phyloP scores from a whole-genome alignment of 2,797 vertebrate species.

The Coregonus suidteri region DNA sequence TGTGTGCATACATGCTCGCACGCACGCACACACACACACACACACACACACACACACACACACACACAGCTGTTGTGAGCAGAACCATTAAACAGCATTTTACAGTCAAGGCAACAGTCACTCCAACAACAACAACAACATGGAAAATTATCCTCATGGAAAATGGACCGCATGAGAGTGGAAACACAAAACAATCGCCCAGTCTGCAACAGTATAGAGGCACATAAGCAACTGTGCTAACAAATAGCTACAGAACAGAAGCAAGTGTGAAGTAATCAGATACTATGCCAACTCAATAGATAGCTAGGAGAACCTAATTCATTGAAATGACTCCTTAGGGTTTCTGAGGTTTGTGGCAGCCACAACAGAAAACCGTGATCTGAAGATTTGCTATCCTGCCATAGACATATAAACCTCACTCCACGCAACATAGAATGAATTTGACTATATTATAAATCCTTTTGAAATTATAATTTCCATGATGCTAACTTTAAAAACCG shows the following conservation, averaged over 20 bases:
- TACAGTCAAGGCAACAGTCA: slow-evolving; percentile 24
- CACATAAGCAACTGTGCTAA: slow-evolving; percentile 30
- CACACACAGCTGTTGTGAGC: slow-evolving; percentile 42
- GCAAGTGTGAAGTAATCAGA: too few relatives aligned
- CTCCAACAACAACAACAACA: slow-evolving; percentile 40
- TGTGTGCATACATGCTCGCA: neutral
- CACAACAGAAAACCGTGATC: too few relatives aligned
- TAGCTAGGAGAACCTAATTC: too few relatives aligned
- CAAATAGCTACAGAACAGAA: neutral
- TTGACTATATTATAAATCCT: too few relatives aligned
- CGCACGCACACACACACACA: slow-evolving; percentile 5
- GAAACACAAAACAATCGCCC: slow-evolving; percentile 31
- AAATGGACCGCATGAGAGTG: slow-evolving; percentile 53
- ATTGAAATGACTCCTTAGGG: too few relatives aligned
- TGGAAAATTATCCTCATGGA: slow-evolving; percentile 72
- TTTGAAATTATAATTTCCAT: too few relatives aligned
- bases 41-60: slow-evolving; percentile 46
- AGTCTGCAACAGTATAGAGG: slow-evolving; percentile 19
- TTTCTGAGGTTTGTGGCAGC: too few relatives aligned
- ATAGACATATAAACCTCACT: too few relatives aligned
- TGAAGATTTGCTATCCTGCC: too few relatives aligned
- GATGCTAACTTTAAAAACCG: neutral
- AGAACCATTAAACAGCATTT: slow-evolving; percentile 7
- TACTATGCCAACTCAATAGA: too few relatives aligned
- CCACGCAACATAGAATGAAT: too few relatives aligned